Base-by-base conservation (phyloP, 1,140 invertebrate species). In the Euwallacea similis region DNA sequence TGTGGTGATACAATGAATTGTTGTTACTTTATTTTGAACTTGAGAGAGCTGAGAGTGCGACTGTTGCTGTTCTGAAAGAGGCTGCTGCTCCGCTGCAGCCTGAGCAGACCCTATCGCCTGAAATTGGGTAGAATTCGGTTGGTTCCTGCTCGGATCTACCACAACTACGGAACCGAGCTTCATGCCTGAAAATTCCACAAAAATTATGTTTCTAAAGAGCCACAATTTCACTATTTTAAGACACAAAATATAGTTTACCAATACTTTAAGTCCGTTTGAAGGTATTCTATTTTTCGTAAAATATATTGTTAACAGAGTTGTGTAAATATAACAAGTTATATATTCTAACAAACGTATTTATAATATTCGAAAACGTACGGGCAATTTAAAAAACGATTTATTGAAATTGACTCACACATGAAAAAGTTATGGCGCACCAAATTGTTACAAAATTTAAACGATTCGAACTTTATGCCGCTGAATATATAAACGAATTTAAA, bases 131-230 rank as follows among this genome's bases (percentile, higher is more conserved):
- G 63, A 54, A 8, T 11, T 60, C 56, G 56, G 71, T 62, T 73
- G 70, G 21, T 59, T 62, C 43, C 76, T 74, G 56, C 69, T 76
- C 42, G 73, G 78, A 46, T 79, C 78, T 0, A 78, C 75, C 13
- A 81, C 76, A 76, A 81, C 77, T 10, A 82, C 75, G 7, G 79
- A 78, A 75, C 77, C 79, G 54, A 79, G 80, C 8, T 78, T 73
- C 76, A 80, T 79, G 13, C 73, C 80, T 81, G 61, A 64, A 64
- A 11, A 41, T 9, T 50, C 7, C 10, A 64, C 16, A 50, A 64
- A 64, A 15, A 50, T 50, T 50, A 50, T 6, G 15, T 50, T 33
- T 4, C 21, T 33, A 33, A 33, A 33, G 21, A 33, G 21, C 21
- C 1, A 33, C 13, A 15, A 6, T 7, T 59, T 21, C n/a, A 7